Conservation (phyloP, 2,797 vertebrate species). For the Neosilurus hyrtlii region DNA sequence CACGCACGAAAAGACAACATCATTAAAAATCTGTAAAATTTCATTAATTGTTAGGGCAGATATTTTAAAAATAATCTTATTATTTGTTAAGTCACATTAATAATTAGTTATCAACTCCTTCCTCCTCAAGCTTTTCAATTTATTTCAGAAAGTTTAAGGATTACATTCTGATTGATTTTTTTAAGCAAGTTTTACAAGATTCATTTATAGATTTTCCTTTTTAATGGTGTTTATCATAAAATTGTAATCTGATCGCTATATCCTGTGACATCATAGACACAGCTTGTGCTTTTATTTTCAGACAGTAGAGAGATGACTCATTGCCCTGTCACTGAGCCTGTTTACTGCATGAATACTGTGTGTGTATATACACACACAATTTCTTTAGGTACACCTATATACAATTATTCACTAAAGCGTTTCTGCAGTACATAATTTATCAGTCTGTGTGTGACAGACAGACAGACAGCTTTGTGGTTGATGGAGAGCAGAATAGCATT, state of each 20-base stretch:
- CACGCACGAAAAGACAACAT: background rate
- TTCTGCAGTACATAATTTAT: background rate
- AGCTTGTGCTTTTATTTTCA: background rate
- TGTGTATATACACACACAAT: background rate
- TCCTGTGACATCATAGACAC: background rate
- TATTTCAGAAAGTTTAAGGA: background rate
- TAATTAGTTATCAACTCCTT: background rate
- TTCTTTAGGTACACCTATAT: background rate
- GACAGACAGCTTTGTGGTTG: background rate
- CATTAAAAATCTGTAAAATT: background rate
- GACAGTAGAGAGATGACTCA: background rate
- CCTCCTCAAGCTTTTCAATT: background rate
- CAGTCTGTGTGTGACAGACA: background rate
- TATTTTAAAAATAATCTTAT: background rate
- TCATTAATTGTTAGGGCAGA: too few species aligned
- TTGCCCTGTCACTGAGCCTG: too few species aligned
- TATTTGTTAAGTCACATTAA: background rate
- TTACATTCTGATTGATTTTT: background rate
- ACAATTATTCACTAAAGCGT: background rate
- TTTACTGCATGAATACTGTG: background rate
- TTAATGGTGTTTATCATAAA: too few species aligned
- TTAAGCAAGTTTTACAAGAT: background rate
- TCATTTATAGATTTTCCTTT: background rate
- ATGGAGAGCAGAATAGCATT: background rate
- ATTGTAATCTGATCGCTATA: background rate